A percentile compares a stretch with the other conserved stretches of the same genome.
Evolutionary conservation across 2,113 vertebrate species (phyloP).

Genomic region (Brachyistius frenatus): DNA sequence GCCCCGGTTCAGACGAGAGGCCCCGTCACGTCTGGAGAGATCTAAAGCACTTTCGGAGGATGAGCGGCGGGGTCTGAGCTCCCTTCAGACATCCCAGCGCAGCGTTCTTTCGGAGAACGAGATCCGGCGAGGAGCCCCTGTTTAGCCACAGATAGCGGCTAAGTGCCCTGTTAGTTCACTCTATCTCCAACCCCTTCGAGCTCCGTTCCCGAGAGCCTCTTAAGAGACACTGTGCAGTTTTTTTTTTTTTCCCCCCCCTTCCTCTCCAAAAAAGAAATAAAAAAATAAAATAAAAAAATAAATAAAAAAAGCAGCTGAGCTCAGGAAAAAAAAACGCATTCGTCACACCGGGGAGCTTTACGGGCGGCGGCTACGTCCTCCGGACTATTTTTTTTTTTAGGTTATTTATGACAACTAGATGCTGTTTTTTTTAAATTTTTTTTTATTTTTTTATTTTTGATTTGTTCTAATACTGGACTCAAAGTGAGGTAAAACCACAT

Average conservation of each 20-base stretch:
- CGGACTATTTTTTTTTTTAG: too few relatives aligned
- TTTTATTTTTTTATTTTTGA: too few relatives aligned
- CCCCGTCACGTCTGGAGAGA: constrained; percentile 42
- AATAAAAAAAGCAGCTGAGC: constrained; percentile 58
- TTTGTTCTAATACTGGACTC: too few relatives aligned
- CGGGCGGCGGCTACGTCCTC: background rate
- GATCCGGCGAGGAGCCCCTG: constrained; percentile 51
- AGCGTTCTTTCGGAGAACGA: constrained; percentile 53
- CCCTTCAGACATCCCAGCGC: constrained; percentile 50
- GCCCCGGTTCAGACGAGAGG: constrained; percentile 21
- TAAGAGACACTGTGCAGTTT: constrained; percentile 47
- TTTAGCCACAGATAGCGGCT: constrained; percentile 67
- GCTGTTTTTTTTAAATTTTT: too few relatives aligned
- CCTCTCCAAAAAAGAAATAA: constrained; percentile 1
- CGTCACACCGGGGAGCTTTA: constrained; percentile 60
- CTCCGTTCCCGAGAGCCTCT: constrained; percentile 62
- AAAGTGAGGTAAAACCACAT: too few relatives aligned
- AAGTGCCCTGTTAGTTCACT: constrained; percentile 72
- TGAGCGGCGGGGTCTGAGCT: constrained; percentile 52
- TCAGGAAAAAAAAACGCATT: constrained; percentile 59
- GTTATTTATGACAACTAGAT: too few relatives aligned
- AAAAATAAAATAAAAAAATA: too few relatives aligned
- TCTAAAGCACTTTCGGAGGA: constrained; percentile 65
- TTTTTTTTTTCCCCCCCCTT: constrained; percentile 8
- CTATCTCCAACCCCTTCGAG: constrained; percentile 60